Evolutionary conservation across 2,113 vertebrate species (phyloP).

Genomic region (Colinus virginianus): DNA sequence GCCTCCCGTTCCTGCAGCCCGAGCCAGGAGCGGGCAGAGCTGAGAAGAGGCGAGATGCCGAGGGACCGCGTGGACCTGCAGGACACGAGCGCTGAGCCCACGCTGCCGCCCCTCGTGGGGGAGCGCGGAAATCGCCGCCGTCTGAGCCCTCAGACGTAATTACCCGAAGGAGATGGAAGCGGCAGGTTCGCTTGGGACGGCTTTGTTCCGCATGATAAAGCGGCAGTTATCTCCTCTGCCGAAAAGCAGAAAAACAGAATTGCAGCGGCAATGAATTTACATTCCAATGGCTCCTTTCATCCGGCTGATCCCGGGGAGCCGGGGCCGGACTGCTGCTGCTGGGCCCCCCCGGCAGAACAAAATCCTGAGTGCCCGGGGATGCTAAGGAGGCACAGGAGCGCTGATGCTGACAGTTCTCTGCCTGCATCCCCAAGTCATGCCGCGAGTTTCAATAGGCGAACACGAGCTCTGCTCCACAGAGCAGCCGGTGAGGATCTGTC

Average conservation of each 20-base stretch:
- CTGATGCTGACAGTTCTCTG: no score
- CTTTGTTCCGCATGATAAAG: conserved; percentile 72
- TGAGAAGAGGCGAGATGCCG: fast-evolving
- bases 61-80: no score
- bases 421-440: neutral
- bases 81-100: neutral
- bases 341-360: neutral
- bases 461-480: no score
- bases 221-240: conserved; percentile 62
- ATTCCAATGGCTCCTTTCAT: conserved; percentile 65
- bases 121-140: conserved; percentile 26
- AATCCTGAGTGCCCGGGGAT: neutral
- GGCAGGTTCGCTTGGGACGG: conserved; percentile 63
- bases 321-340: no score
- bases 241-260: conserved; percentile 70
- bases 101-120: neutral
- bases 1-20: neutral
- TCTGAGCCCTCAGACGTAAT: conserved; percentile 49
- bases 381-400: neutral
- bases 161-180: conserved; percentile 62
- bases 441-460: no score
- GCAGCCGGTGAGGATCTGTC: no score
- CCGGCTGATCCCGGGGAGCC: conserved; percentile 16
- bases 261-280: conserved; percentile 69
- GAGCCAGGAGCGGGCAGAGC: neutral